Evolutionary conservation across 2,797 vertebrate species (phyloP).

Genomic region (Sebastes matsubarae): DNA sequence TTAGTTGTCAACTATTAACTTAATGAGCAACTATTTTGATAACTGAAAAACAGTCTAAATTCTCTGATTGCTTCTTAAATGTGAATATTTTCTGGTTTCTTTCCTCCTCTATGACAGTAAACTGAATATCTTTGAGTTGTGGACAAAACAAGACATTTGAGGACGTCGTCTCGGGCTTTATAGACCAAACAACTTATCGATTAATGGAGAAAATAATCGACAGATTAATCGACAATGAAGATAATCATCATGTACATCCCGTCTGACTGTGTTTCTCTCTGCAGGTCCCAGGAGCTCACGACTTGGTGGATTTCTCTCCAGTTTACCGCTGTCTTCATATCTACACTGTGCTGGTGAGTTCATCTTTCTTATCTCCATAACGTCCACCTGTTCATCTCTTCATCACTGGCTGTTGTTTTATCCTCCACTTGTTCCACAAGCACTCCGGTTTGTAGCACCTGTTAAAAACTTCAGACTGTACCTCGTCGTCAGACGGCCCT

Average conservation of each 20-base stretch:
- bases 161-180: fast-evolving
- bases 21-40: fast-evolving
- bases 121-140: too few relatives aligned
- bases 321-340: constrained; percentile 97
- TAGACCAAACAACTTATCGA: too few relatives aligned
- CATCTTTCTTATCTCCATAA: background rate
- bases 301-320: constrained; percentile 96
- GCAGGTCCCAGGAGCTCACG: constrained; percentile 92
- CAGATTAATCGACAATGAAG: too few relatives aligned
- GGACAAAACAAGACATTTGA: too few relatives aligned
- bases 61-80: too few relatives aligned
- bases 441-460: background rate
- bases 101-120: too few relatives aligned
- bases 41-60: fast-evolving
- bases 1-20: too few relatives aligned
- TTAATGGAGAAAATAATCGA: too few relatives aligned
- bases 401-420: background rate
- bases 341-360: constrained; percentile 94
- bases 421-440: background rate
- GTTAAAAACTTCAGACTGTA: too few relatives aligned
- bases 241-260: too few relatives aligned
- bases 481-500: too few relatives aligned
- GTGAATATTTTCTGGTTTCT: too few relatives aligned
- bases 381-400: fast-evolving
- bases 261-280: background rate